Evolutionary conservation across 1,140 invertebrate species (phyloP).

Genomic region (Scaptodrosophila lebanonensis): DNA sequence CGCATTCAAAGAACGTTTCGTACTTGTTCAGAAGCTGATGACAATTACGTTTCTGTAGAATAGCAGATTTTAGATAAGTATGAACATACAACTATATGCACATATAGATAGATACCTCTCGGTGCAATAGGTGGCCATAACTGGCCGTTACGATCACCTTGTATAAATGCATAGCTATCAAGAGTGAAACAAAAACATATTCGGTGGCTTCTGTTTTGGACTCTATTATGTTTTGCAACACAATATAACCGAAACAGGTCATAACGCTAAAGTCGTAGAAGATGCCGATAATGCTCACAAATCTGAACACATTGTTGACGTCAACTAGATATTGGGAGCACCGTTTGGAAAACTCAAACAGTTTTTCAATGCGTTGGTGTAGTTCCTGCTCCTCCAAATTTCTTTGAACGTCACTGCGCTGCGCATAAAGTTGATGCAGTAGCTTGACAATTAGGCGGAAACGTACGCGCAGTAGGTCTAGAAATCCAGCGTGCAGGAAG

Average conservation of each 20-base stretch:
- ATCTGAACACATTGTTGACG: slow-evolving; percentile 46
- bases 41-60: slow-evolving; percentile 46
- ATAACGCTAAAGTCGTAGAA: slow-evolving; percentile 66
- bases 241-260: slow-evolving; percentile 55
- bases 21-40: slow-evolving; percentile 35
- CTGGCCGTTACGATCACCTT: slow-evolving; percentile 48
- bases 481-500: slow-evolving; percentile 52
- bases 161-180: slow-evolving; percentile 49
- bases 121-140: slow-evolving; percentile 49
- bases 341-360: slow-evolving; percentile 40
- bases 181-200: slow-evolving; percentile 44
- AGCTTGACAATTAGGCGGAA: slow-evolving; percentile 46
- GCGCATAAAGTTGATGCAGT: slow-evolving; percentile 27
- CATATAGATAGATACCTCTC: slow-evolving; percentile 35
- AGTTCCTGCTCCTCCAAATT: neutral
- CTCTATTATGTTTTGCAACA: slow-evolving; percentile 57
- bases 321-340: slow-evolving; percentile 34
- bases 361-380: slow-evolving; percentile 14
- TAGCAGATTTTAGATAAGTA: neutral
- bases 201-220: slow-evolving; percentile 28
- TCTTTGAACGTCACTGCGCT: neutral
- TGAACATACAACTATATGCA: neutral
- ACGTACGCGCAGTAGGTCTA: slow-evolving; percentile 60
- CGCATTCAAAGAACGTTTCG: slow-evolving; percentile 26
- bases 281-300: slow-evolving; percentile 37